Conservation (phyloP, 2,888 invertebrate species). For the Dryobota labecula region DNA sequence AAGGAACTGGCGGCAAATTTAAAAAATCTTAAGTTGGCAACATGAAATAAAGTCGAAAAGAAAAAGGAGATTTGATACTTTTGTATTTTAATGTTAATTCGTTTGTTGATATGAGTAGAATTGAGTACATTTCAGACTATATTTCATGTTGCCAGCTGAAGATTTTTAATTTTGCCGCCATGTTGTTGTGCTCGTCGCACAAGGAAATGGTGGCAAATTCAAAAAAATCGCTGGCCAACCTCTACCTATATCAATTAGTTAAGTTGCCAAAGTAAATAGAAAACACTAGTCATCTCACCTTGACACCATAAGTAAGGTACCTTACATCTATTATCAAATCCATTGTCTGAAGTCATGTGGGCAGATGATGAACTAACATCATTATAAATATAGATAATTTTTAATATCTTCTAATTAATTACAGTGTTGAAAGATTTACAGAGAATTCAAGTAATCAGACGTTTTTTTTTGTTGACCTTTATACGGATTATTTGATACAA, state of each 20-base stretch:
- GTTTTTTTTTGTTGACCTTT: conserved; percentile 18
- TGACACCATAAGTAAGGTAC: conserved; percentile 60
- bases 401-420: conserved; percentile 17
- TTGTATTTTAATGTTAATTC: too few species aligned
- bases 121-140: too few species aligned
- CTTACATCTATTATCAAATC: conserved; percentile 57
- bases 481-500: conserved; percentile 13
- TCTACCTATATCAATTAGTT: conserved; percentile 1
- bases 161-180: too few species aligned
- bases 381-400: conserved; percentile 36
- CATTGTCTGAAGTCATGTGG: conserved; percentile 61
- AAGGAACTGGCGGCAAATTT: too few species aligned
- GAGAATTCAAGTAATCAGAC: not conserved
- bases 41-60: too few species aligned
- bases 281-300: conserved; percentile 65
- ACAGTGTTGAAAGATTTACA: not conserved
- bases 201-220: too few species aligned
- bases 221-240: too few species aligned
- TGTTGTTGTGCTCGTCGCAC: too few species aligned
- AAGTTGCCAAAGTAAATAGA: conserved; percentile 60
- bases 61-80: too few species aligned
- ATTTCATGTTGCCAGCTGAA: too few species aligned
- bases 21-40: too few species aligned
- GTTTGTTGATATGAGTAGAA: too few species aligned
- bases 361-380: conserved; percentile 50